Evolutionary conservation across 2,888 invertebrate genomes (phyloP), one percentile per base, ranked within the genome.

Genomic region (Chelonus formosanus): DNA sequence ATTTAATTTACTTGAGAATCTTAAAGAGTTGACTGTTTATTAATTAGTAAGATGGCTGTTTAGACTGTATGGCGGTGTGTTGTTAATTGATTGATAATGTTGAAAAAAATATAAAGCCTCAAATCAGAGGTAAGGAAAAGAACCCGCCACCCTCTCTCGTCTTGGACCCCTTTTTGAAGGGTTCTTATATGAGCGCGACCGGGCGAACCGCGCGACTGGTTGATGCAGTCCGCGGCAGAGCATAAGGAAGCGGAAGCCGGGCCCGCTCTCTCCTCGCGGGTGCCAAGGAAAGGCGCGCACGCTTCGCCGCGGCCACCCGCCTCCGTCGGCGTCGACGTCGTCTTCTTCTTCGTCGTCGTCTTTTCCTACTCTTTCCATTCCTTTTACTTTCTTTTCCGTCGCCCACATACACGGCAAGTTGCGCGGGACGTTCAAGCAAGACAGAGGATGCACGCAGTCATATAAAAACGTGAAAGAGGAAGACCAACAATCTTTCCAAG

Each of bases 231-330:
- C 80, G 81, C 78, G 81, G 76, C 80, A 78, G 79, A 79, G 82
- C 81, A 83, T 82, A 83, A 83, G 83, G 83, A 84, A 84, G 83
- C 83, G 83, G 83, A 84, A 84, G 82, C 83, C 80, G 80, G 75
- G 77, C 76, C 77, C 77, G 76, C 76, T 67, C 73, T 70, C 65
- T 65, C 73, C 65, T 62, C 64, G 67, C 71, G 69, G 68, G 66
- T 71, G 76, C 78, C 78, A 80, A 81, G 81, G 81, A 82, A 81
- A 82, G 80, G 76, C 82, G 82, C 82, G 82, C 82, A 81, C 81
- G 81, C 82, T 82, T 81, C 81, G 80, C 79, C 78, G 77, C 80
- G 75, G 77, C 77, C 77, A 76, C 76, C 78, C 62, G 79, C 74
- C 80, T 75, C 72, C 78, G 75, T 74, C 74, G 74, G 70, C 73